phyloP scores from a whole-genome alignment of 2,797 vertebrate genomes.

The Garrulus glandarius region DNA sequence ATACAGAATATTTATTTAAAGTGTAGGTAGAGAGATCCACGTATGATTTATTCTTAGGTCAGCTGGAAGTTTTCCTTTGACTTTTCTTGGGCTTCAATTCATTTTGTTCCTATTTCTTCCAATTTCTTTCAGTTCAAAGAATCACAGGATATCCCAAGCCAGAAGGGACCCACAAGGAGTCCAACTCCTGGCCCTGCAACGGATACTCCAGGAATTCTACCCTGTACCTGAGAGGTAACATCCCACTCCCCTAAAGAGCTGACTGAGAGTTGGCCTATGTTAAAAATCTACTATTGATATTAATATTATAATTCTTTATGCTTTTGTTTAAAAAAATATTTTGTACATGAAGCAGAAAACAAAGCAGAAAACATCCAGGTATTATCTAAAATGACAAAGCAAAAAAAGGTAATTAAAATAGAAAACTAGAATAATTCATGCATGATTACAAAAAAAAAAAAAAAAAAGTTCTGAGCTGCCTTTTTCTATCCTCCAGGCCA shows the following conservation, averaged over 20 bases:
- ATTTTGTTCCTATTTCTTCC: background rate
- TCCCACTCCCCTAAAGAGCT: background rate
- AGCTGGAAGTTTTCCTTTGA: background rate
- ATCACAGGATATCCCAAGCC: background rate
- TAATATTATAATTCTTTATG: background rate
- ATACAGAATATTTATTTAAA: slow-evolving; percentile 13
- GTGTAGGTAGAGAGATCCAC: background rate
- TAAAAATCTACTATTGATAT: background rate
- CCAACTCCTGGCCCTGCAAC: background rate
- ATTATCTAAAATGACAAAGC: background rate
- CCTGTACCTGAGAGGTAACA: background rate
- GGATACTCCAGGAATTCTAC: background rate
- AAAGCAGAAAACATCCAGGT: background rate
- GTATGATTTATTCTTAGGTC: background rate
- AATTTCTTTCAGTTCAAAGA: background rate
- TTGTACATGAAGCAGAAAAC: background rate
- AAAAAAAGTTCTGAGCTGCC: background rate
- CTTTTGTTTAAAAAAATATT: background rate
- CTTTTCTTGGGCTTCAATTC: background rate
- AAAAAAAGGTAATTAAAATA: background rate
- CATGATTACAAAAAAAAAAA: background rate
- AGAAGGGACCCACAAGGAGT: background rate
- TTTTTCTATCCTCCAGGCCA: background rate
- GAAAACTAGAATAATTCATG: background rate
- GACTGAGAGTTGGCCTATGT: background rate